Percentiles rank a stretch among this genome's conserved stretches.
These are phyloP conservation scores for Myotis vivesi DNA, from an alignment of 2,797 vertebrate genomes.

Conservation along the genomic window DNA sequence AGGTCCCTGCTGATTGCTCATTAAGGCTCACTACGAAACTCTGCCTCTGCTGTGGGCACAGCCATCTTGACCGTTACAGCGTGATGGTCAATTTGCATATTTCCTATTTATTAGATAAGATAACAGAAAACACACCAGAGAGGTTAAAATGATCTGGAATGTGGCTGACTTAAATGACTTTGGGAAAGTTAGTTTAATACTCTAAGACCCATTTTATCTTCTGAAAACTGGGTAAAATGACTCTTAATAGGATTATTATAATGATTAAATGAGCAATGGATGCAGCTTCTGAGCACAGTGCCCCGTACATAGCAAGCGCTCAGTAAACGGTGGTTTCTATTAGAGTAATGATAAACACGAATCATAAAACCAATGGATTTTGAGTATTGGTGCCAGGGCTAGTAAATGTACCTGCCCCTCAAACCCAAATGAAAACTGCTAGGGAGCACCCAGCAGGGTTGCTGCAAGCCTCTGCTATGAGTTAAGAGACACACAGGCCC, in stretches of 20 bases:
- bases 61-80: no score
- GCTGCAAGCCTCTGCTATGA: rapidly evolving
- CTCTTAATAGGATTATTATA: not conserved
- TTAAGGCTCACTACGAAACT: no score
- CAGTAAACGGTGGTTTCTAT: not conserved
- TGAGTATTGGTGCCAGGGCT: no score
- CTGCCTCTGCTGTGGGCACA: no score
- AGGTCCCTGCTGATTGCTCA: no score
- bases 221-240: not conserved
- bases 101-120: no score
- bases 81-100: no score
- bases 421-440: not conserved
- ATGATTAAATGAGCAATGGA: not conserved
- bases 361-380: not conserved
- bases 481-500: not conserved
- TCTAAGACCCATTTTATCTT: not conserved
- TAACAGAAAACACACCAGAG: not conserved
- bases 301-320: not conserved
- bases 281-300: not conserved
- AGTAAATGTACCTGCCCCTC: not conserved
- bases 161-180: not conserved
- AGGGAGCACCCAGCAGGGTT: not conserved
- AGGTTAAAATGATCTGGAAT: not conserved
- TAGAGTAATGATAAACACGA: not conserved
- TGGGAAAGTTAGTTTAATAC: not conserved